Evolutionary conservation across 1,140 invertebrate species (phyloP).

Genomic region (Aphidius ervi): DNA sequence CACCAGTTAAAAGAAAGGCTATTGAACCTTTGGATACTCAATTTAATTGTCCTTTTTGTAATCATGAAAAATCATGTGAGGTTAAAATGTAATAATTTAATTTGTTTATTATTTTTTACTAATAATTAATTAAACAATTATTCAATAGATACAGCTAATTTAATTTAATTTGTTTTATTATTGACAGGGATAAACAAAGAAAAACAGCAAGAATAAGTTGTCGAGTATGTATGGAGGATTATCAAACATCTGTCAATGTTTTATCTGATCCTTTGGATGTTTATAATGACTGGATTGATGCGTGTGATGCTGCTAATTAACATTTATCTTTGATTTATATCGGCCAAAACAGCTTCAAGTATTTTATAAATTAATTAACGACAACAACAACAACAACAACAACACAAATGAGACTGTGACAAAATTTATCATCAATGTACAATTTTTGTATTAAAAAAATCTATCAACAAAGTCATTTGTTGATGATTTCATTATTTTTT

Average conservation of each 20-base stretch:
- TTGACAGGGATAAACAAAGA: constrained; percentile 76
- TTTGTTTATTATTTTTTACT: neutral
- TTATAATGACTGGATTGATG: constrained; percentile 98
- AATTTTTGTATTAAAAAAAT: too few species aligned
- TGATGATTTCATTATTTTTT: too few species aligned
- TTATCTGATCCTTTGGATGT: constrained; percentile 96
- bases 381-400: too few species aligned
- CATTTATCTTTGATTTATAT: too few species aligned
- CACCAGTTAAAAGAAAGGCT: constrained; percentile 83
- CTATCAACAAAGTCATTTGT: too few species aligned
- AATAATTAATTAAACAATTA: constrained; percentile 13
- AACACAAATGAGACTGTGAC: too few species aligned
- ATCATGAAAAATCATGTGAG: constrained; percentile 96
- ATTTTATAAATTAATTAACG: too few species aligned
- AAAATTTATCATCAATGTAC: too few species aligned
- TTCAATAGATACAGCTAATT: constrained; percentile 3
- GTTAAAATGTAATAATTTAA: constrained; percentile 87
- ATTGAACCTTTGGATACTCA: constrained; percentile 87
- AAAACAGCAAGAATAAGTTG: constrained; percentile 89
- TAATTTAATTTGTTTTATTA: constrained; percentile 40
- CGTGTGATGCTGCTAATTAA: constrained; percentile 84
- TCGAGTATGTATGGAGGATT: constrained; percentile 89
- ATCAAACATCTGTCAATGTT: constrained; percentile 89
- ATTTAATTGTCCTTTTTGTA: constrained; percentile 98
- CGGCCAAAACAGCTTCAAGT: too few species aligned